Base-by-base conservation (phyloP, 2,888 invertebrate species). In the Julus scandinavius region DNA sequence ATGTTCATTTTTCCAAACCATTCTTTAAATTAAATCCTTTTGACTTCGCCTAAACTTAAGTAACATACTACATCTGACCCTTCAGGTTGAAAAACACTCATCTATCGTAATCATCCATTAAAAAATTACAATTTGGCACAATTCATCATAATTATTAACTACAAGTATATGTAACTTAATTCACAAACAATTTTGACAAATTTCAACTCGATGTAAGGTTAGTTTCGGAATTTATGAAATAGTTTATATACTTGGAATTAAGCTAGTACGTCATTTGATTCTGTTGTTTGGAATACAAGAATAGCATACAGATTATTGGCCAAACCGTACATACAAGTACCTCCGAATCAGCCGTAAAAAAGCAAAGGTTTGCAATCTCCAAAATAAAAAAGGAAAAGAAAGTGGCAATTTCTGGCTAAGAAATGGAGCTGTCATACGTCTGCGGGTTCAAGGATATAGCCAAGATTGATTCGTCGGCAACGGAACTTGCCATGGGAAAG, bases 381-480 rank as follows among this genome's bases (percentile, higher is more conserved):
- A 85, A 41, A 29, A 85, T 15, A 49, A 85, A 49, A 85, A 85
- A 85, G 41, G 49, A 85, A 85, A 85, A 40, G 49, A 85, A 85
- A 85, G 41, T 45, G 85, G 85, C 85, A 85, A 85, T 72, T 72
- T 72, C 72, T 20, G 72, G 72, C 72, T n/a, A 85, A 85, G 85
- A 85, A 85, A 85, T 85, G 49, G 85, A 41, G 85, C 85, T 85
- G 85, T 85, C 85, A 85, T 49, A 85, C 45, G 85, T 45, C n/a
- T 72, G 72, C 63, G 72, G 72, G 72, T 72, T 72, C 45, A 85
- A 85, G 85, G 85, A 85, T 41, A 85, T 3, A 41, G 41, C 85
- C 15, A 85, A 85, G 85, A 85, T 85, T 85, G 85, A 85, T 85
- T 85, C 85, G 41, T 41, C 49, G 15, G n/a, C 85, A 49, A n/a